Percentiles rank a stretch among this genome's conserved stretches.
Conservation (phyloP, 1,140 invertebrate genomes). For the Aphelenchoides avenae region DNA sequence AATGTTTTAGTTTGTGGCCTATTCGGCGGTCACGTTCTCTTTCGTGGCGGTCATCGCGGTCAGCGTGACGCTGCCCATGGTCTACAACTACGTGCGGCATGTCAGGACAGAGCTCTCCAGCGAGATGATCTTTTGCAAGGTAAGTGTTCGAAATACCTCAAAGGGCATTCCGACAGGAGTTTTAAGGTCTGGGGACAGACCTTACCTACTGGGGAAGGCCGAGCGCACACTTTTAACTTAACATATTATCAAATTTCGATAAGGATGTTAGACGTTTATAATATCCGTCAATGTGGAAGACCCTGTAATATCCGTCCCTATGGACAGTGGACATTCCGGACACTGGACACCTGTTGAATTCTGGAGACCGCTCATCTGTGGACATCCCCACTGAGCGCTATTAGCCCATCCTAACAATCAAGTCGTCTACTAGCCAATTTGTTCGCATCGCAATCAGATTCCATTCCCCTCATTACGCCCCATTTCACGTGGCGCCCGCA, state of each 20-base stretch:
- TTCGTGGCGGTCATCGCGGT: conserved; percentile 31
- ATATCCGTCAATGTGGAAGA: not conserved
- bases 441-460: too few relatives aligned
- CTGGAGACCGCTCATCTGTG: too few relatives aligned
- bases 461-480: too few relatives aligned
- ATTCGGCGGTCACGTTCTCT: conserved; percentile 33
- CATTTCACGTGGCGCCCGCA: too few relatives aligned
- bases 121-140: conserved; percentile 31
- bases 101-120: conserved; percentile 18
- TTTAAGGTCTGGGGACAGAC: too few relatives aligned
- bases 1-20: conserved; percentile 31
- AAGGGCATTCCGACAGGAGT: too few relatives aligned
- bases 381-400: too few relatives aligned
- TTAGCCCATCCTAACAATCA: too few relatives aligned
- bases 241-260: not conserved
- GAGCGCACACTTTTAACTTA: too few relatives aligned
- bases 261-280: not conserved
- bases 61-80: conserved; percentile 32
- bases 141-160: not conserved
- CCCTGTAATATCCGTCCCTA: not conserved
- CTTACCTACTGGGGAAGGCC: too few relatives aligned
- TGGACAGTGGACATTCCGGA: not conserved
- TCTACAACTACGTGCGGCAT: conserved; percentile 31
- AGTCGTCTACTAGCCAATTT: too few relatives aligned
- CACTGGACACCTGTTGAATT: too few relatives aligned